Evolutionary conservation across 2,113 vertebrate species (phyloP).

Genomic region (Nibea albiflora): DNA sequence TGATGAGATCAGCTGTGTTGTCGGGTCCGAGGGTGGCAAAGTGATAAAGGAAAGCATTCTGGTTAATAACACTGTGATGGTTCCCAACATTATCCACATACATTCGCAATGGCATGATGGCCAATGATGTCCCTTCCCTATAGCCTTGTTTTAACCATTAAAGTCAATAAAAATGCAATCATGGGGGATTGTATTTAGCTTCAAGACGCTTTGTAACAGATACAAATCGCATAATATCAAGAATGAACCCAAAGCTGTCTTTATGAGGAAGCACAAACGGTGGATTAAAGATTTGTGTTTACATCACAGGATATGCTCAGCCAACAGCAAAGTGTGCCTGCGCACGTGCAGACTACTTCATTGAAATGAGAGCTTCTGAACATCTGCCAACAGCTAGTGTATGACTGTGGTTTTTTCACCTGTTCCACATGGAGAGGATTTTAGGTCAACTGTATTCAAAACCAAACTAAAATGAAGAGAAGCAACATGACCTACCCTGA

Average conservation of each 20-base stretch:
- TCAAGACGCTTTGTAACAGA: not conserved
- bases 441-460: not conserved
- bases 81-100: slow-evolving; percentile 1
- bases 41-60: slow-evolving; percentile 19
- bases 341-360: not conserved
- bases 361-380: not conserved
- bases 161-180: slow-evolving; percentile 36
- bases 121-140: not conserved
- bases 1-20: slow-evolving; percentile 7
- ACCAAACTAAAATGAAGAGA: not conserved
- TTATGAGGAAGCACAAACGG: slow-evolving; percentile 3
- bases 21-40: not conserved
- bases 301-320: not conserved
- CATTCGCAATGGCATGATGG: not conserved
- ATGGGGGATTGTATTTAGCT: slow-evolving; percentile 15
- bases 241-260: not conserved
- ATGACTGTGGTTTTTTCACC: not conserved
- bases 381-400: not conserved
- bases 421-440: not conserved
- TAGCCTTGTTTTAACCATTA: not conserved
- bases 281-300: not conserved
- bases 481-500: not conserved
- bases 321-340: too few species aligned
- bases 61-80: slow-evolving; percentile 22
- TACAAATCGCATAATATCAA: not conserved